A percentile compares a stretch with the other conserved stretches of the same genome.
Evolutionary conservation across 2,797 vertebrate species (phyloP).

Genomic region (Ceyx erithaca): DNA sequence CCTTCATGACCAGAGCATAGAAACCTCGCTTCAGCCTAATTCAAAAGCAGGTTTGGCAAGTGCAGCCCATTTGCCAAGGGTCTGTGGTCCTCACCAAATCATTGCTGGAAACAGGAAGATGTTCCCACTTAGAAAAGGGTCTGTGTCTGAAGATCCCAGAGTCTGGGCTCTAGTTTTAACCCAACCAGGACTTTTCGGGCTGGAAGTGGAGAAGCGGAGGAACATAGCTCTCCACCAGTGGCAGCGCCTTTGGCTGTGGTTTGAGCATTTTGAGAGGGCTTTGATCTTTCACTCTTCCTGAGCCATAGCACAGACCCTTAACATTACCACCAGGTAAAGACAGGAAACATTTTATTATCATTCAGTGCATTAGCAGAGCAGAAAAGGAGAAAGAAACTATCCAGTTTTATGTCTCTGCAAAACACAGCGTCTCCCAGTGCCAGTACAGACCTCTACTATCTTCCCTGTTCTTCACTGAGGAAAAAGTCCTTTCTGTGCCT

Average conservation of each 20-base stretch:
- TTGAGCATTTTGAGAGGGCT: slow-evolving; percentile 25
- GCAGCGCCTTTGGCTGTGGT: slow-evolving; percentile 15
- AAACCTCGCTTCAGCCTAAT: slow-evolving; percentile 47
- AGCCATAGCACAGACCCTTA: slow-evolving; percentile 42
- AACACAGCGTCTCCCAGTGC: background rate
- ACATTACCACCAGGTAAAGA: background rate
- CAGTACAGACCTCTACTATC: background rate
- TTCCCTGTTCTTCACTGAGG: background rate
- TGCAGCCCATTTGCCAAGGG: slow-evolving; percentile 40
- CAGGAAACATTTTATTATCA: background rate
- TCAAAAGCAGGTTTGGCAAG: slow-evolving; percentile 44
- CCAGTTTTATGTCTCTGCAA: background rate
- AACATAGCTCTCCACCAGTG: background rate
- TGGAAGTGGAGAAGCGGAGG: background rate
- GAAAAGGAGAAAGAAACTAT: background rate
- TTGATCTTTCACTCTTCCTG: background rate
- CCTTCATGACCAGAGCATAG: slow-evolving; percentile 22
- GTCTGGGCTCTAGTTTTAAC: background rate
- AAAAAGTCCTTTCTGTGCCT: background rate
- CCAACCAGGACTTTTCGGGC: background rate
- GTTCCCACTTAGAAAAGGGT: background rate
- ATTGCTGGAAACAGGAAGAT: background rate
- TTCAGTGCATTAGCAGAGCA: background rate
- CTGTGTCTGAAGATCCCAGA: background rate
- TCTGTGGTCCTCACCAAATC: slow-evolving; percentile 66